phyloP scores from a whole-genome alignment of 2,888 invertebrate species.

The Mesochorus sp. region DNA sequence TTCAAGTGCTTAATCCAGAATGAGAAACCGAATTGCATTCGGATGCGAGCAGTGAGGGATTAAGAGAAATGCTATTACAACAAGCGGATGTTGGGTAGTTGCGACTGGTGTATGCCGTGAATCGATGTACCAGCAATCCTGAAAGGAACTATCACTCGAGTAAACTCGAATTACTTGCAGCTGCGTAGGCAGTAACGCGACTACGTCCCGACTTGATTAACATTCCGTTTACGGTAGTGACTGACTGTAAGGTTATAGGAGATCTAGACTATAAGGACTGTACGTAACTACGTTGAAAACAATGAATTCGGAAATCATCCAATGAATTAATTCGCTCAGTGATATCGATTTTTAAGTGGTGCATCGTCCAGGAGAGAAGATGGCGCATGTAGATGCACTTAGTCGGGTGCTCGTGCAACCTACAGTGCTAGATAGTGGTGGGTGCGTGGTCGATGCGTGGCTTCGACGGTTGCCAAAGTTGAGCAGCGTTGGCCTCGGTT shows the following conservation, averaged over 20 bases:
- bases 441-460: too few species aligned
- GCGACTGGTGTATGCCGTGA: conserved; percentile 64
- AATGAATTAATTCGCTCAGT: neutral
- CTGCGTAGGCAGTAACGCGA: conserved; percentile 23
- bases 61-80: conserved; percentile 55
- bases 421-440: too few species aligned
- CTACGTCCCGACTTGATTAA: neutral
- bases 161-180: conserved; percentile 52
- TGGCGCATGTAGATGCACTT: conserved; percentile 63
- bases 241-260: conserved; percentile 67
- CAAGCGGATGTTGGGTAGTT: conserved; percentile 39
- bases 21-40: conserved; percentile 36
- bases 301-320: neutral
- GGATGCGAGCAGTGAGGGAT: conserved; percentile 12
- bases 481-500: too few species aligned
- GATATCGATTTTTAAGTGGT: conserved; percentile 56
- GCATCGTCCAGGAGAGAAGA: conserved; percentile 59
- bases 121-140: conserved; percentile 63
- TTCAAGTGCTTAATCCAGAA: conserved; percentile 12
- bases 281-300: conserved; percentile 54
- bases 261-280: too few species aligned
- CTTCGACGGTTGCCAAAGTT: too few species aligned
- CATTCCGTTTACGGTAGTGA: conserved; percentile 62
- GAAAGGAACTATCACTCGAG: conserved; percentile 68
- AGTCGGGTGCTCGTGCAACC: conserved; percentile 58